Evolutionary conservation across 2,113 vertebrate genomes (phyloP), one percentile per base, ranked within the genome.

Genomic region (Silurus glanis): DNA sequence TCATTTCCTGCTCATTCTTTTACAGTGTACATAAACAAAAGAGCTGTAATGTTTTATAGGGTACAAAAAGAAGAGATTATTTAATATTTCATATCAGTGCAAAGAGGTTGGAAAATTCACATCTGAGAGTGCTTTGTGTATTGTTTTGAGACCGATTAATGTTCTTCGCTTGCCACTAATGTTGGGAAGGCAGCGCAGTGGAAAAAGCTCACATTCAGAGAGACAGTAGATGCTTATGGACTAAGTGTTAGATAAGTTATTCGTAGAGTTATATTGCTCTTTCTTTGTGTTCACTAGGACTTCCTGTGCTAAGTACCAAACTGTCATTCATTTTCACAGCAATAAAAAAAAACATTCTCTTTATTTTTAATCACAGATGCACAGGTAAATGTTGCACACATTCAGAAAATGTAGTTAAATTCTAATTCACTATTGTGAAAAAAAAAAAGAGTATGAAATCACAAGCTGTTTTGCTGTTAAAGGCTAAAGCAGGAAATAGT

Each of bases 21-120:
- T 12, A 19, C 28, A 45, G 45, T 45, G 28, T 80, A 80, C 28
- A 25, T 5, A 59, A 47, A 61, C 28, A 45, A 7, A 80, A 45
- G 16, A 21, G 56, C 28, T 23, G 0, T 47, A 12, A 45, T 45
- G 25, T 5, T 13, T 80, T 80, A 37, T 37, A 56, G 28, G 53
- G 21, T 80, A 14, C 16, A 80, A 80, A 56, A 56, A 14, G n/a
- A 64, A 55, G 23, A 56, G 9, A 25, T 69, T 69, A 71, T 71
- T 72, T 72, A 58, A 83, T 83, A 72, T 72, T 83, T 83, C 9
- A 83, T 83, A 82, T 66, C 37, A 25, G 72, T 69, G 75, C 45
- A 69, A 56, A 14, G 9, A 13, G 72, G 45, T 51, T 21, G 51
- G 66, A 69, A 83, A 83, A 56, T 58, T 37, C 66, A 56, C 71